phyloP scores from a whole-genome alignment of 2,888 invertebrate genomes.

The Drosophila longiperda region DNA sequence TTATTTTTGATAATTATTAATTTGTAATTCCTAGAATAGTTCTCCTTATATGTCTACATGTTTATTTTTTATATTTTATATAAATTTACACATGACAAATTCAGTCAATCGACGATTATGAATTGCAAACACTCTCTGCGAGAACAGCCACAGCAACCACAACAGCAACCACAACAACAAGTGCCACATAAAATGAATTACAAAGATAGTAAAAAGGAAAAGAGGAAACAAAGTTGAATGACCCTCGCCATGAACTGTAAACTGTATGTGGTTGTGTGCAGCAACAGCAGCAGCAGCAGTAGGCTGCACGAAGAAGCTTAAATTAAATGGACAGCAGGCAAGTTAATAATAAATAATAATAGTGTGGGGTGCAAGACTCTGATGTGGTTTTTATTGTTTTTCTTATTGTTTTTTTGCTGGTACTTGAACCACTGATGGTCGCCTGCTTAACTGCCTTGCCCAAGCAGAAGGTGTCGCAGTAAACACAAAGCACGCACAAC shows the following conservation, averaged over 20 bases:
- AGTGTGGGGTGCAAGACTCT: constrained; percentile 18
- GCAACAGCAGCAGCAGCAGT: constrained; percentile 1
- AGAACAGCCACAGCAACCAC: not conserved
- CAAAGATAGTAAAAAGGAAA: constrained; percentile 48
- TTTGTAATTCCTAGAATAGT: too few species aligned
- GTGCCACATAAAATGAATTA: constrained; percentile 16
- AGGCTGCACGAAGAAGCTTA: constrained; percentile 18
- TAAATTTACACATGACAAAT: constrained; percentile 6
- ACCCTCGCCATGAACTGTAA: constrained; percentile 43
- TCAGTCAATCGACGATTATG: constrained; percentile 7
- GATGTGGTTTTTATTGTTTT: constrained; percentile 3
- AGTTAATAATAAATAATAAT: constrained; percentile 9
- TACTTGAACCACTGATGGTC: constrained; percentile 28
- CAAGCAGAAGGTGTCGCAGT: constrained; percentile 37
- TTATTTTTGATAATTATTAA: too few species aligned
- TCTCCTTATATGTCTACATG: not conserved
- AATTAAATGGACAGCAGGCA: constrained; percentile 34
- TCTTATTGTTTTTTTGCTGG: constrained; percentile 4
- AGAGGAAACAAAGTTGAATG: constrained; percentile 65
- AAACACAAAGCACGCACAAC: constrained; percentile 12
- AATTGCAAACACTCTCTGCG: constrained; percentile 4
- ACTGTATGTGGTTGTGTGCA: not conserved
- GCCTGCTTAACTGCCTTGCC: constrained; percentile 17
- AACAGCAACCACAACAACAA: constrained; percentile 23
- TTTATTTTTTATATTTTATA: not conserved